These are phyloP conservation scores for Xenotilapia longispinis DNA, from an alignment of 2,113 vertebrate species.

Conservation along the genomic window DNA sequence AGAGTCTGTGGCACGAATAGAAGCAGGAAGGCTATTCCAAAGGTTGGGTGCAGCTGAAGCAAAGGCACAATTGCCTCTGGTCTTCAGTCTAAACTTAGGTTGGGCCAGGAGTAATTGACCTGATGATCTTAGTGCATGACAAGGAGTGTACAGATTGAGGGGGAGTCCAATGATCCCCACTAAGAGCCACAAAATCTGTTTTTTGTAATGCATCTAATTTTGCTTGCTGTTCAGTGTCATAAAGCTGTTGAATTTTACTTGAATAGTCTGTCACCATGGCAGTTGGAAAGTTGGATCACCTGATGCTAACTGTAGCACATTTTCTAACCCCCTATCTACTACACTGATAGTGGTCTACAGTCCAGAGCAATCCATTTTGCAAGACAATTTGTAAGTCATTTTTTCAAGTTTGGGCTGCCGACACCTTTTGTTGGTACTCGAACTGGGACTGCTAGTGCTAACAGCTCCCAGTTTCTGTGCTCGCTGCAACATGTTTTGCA, in stretches of 20 bases:
- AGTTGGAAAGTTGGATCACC: background rate
- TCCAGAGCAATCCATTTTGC: background rate
- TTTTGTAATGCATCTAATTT: background rate
- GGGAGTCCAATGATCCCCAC: background rate
- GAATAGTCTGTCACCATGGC: background rate
- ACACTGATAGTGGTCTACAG: background rate
- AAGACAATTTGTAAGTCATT: background rate
- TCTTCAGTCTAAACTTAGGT: background rate
- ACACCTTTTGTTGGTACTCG: background rate
- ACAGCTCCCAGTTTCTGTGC: background rate
- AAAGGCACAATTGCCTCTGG: background rate
- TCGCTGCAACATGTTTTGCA: background rate
- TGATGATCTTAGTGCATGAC: background rate
- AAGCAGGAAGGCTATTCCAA: background rate
- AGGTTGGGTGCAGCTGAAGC: background rate
- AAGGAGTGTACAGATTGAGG: background rate
- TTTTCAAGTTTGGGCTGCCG: background rate
- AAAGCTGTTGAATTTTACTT: background rate
- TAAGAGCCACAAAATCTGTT: background rate
- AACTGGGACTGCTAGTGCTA: background rate
- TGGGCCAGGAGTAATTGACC: background rate
- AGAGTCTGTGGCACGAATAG: background rate
- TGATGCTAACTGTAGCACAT: background rate
- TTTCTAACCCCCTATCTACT: background rate
- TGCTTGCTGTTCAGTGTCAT: background rate